Evolutionary conservation across 2,113 vertebrate species (phyloP), one percentile per base, ranked within the genome.

Genomic region (Reinhardtius hippoglossoides): DNA sequence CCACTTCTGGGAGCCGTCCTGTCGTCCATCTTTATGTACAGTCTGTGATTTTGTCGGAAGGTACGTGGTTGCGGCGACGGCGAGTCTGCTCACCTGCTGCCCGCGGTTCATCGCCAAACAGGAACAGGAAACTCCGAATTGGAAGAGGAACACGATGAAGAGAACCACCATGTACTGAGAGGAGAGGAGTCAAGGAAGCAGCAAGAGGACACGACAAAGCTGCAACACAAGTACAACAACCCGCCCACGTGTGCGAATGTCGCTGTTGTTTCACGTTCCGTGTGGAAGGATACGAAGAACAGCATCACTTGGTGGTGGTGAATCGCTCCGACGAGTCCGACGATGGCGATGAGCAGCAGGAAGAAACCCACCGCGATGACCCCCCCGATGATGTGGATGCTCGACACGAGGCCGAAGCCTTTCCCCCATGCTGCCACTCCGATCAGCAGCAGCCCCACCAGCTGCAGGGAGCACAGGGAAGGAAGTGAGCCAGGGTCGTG

Each of bases 271-370:
- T 18, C 27, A 40, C 8, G 3, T 10, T 16, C 27, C 8, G 12
- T 4, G 24, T 3, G 4, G 63, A 94, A 97, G 95, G 97, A 98
- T 98, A 98, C 97, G 75, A 97, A 97, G 94, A 97, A 98, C 0
- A 97, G 95, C 95, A 97, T 94, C 78, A 98, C 97, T 95, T 98
- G 96, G 91, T 98, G 97, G 86, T 98, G 97, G 82, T 95, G 95
- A 31, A 96, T 87, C 0, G 96, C 96, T 14, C 97, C 96, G 20
- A 97, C 90, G 68, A 98, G 94, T 2, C 97, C 97, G 1, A 96
- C 95, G 14, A 97, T 94, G 35, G 96, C 94, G 21, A 98, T 97
- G 71, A 98, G 91, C 74, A 97, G 95, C 71, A 98, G 95, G 91
- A 98, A 97, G 81, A 97, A 92, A 5, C 96, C 97, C 86, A 97